phyloP scores from a whole-genome alignment of 92 coral and sea anemone genomes.

The Parazoanthus atlanticus region DNA sequence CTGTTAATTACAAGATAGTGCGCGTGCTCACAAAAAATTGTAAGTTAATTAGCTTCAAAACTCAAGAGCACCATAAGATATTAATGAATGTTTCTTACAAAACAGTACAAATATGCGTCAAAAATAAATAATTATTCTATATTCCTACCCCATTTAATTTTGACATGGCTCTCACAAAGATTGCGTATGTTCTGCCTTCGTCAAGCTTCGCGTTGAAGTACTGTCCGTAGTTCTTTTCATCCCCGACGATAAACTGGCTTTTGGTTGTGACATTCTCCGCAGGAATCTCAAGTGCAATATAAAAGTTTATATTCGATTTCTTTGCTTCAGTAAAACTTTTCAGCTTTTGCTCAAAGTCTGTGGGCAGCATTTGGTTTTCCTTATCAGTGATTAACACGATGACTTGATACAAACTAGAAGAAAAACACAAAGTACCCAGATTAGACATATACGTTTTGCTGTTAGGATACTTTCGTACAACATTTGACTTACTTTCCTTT shows the following conservation, averaged over 20 bases:
- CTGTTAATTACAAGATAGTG: background rate
- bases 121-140: too few relatives aligned
- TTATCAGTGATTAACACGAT: background rate
- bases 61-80: too few relatives aligned
- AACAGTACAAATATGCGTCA: too few relatives aligned
- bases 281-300: constrained; percentile 35
- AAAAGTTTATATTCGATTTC: background rate
- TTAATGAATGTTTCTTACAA: too few relatives aligned
- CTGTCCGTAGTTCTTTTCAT: constrained; percentile 39
- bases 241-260: constrained; percentile 51
- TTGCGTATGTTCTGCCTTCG: constrained; percentile 19
- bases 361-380: background rate
- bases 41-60: too few relatives aligned
- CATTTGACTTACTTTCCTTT: too few relatives aligned
- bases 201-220: constrained; percentile 47
- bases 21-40: background rate
- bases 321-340: background rate
- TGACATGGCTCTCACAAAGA: constrained; percentile 44
- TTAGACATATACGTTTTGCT: background rate
- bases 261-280: constrained; percentile 19
- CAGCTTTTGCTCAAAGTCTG: background rate
- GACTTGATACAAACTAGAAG: constrained; percentile 13
- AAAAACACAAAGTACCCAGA: background rate
- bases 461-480: background rate
- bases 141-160: background rate